phyloP scores from a whole-genome alignment of 1,140 invertebrate species.

The Oreohelix idahoensis region DNA sequence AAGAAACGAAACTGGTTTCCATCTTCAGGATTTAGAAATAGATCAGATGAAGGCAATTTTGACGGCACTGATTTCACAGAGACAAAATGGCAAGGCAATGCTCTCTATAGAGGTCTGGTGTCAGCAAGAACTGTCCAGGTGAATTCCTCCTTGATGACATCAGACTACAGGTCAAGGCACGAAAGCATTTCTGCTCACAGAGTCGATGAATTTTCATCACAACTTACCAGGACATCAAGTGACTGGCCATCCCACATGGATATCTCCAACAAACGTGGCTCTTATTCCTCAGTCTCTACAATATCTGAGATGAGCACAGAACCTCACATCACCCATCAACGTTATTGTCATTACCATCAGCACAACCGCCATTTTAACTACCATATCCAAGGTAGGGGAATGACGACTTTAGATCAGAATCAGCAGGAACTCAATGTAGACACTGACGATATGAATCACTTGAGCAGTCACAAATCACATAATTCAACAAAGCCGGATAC shows the following conservation, averaged over 20 bases:
- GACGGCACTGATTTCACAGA: not conserved
- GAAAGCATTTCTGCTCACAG: too few relatives aligned
- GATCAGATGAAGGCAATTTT: not conserved
- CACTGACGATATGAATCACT: too few relatives aligned
- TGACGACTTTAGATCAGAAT: not conserved
- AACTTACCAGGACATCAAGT: not conserved
- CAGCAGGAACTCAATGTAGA: not conserved
- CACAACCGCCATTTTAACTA: not conserved
- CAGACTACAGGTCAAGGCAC: not conserved
- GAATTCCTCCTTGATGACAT: not conserved
- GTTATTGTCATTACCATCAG: conserved; percentile 15
- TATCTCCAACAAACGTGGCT: not conserved
- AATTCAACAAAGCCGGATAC: not conserved
- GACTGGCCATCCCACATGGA: not conserved
- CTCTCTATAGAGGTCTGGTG: not conserved
- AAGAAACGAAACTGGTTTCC: not conserved
- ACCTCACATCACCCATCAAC: conserved; percentile 2
- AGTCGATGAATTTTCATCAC: conserved; percentile 11
- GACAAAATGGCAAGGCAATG: conserved; percentile 20
- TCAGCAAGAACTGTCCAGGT: not conserved
- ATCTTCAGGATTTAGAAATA: not conserved
- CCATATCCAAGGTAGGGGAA: not conserved
- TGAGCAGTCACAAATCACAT: not conserved
- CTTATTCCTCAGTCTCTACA: not conserved
- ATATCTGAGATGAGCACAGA: not conserved